phyloP scores from a whole-genome alignment of 2,888 invertebrate genomes.

The Frankliniella fusca region DNA sequence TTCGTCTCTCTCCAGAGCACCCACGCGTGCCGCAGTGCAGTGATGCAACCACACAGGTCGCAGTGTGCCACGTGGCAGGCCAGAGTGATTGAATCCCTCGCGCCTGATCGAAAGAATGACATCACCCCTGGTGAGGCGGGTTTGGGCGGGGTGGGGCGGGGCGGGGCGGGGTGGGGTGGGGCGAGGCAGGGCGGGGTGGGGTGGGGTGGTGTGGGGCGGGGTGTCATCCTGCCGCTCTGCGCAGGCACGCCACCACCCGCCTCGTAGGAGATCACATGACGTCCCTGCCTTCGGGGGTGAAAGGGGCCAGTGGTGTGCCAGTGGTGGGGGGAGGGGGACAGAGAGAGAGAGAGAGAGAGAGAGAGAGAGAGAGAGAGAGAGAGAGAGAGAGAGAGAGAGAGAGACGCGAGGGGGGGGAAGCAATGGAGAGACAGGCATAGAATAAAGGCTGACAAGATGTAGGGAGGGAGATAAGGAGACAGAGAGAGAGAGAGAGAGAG shows the following conservation, averaged over 20 bases:
- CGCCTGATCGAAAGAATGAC: too few species aligned
- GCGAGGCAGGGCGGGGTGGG: background rate
- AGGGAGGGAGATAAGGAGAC: background rate
- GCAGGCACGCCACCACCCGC: too few species aligned
- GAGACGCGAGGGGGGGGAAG: background rate
- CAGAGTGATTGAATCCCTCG: too few species aligned
- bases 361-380: background rate
- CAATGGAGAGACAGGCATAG: background rate
- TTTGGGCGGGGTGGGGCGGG: background rate
- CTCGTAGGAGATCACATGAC: too few species aligned
- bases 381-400: background rate
- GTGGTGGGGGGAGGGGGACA: background rate
- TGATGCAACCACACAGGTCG: too few species aligned
- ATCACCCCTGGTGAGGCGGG: too few species aligned
- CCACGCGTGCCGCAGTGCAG: background rate
- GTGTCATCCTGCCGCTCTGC: background rate
- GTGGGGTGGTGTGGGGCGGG: background rate
- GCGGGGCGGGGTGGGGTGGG: background rate
- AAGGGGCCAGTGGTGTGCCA: background rate
- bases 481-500: background rate
- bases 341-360: too few species aligned
- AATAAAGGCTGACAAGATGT: background rate
- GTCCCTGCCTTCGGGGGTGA: too few species aligned
- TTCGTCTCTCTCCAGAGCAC: background rate
- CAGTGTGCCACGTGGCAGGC: too few species aligned